phyloP scores from a whole-genome alignment of 2,888 invertebrate species.

The Diaprepes abbreviatus region DNA sequence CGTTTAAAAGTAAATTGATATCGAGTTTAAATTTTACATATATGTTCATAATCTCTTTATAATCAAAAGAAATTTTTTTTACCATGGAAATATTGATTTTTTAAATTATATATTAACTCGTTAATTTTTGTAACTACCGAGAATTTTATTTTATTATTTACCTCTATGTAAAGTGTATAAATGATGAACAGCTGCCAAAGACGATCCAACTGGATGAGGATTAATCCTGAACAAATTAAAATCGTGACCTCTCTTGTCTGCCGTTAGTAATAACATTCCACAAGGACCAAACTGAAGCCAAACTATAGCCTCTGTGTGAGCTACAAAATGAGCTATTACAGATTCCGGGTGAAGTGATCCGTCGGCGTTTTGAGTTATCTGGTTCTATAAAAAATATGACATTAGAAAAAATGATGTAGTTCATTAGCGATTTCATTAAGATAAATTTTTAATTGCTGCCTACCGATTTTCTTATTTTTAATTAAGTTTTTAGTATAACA shows the following conservation, averaged over 20 bases:
- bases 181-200: constrained; percentile 92
- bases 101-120: too few species aligned
- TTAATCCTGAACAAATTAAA: constrained; percentile 96
- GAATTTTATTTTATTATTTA: constrained; percentile 20
- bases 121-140: too few species aligned
- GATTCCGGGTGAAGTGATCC: constrained; percentile 74
- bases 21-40: too few species aligned
- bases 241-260: constrained; percentile 93
- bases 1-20: too few species aligned
- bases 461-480: too few species aligned
- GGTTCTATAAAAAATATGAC: constrained; percentile 52
- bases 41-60: too few species aligned
- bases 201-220: constrained; percentile 87
- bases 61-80: too few species aligned
- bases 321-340: constrained; percentile 88
- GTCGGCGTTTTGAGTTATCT: constrained; percentile 51
- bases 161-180: constrained; percentile 93
- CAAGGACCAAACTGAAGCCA: constrained; percentile 92
- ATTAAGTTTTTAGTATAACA: too few species aligned
- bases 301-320: constrained; percentile 90
- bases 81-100: too few species aligned
- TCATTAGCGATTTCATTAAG: too few species aligned
- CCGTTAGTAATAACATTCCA: constrained; percentile 90
- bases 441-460: too few species aligned
- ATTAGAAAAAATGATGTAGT: too few species aligned